Percentiles rank a stretch among this genome's conserved stretches.
phyloP scores from a whole-genome alignment of 2,113 vertebrate genomes.

The Melospiza georgiana region DNA sequence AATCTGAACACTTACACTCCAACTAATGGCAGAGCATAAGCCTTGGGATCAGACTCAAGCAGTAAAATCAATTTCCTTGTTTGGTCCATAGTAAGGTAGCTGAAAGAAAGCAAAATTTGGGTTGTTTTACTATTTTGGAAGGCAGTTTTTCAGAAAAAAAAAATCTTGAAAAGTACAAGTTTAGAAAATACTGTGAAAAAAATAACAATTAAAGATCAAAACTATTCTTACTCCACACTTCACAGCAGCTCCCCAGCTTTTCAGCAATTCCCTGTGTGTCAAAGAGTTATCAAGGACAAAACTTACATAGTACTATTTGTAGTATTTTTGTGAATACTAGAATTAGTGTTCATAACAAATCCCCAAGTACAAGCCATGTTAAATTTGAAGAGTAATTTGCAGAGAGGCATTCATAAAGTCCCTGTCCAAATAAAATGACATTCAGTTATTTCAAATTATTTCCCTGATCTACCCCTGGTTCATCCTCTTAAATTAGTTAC shows the following conservation, averaged over 20 bases:
- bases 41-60: constrained; percentile 94
- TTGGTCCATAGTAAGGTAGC: constrained; percentile 96
- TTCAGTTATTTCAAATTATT: background rate
- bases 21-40: constrained; percentile 85
- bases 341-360: background rate
- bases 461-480: background rate
- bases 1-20: constrained; percentile 87
- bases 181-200: background rate
- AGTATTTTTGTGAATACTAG: background rate
- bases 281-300: background rate
- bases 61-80: constrained; percentile 90
- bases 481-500: background rate
- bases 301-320: background rate
- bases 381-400: background rate
- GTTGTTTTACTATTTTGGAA: background rate
- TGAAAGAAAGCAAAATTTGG: constrained; percentile 65
- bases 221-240: background rate
- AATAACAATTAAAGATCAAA: background rate
- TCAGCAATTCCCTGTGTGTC: background rate
- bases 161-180: background rate
- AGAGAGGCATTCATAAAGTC: background rate
- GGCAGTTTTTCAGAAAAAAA: background rate
- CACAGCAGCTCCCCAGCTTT: background rate
- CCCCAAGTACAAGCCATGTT: background rate
- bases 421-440: background rate